phyloP scores from a whole-genome alignment of 2,797 vertebrate genomes.

The Sebastes minor region DNA sequence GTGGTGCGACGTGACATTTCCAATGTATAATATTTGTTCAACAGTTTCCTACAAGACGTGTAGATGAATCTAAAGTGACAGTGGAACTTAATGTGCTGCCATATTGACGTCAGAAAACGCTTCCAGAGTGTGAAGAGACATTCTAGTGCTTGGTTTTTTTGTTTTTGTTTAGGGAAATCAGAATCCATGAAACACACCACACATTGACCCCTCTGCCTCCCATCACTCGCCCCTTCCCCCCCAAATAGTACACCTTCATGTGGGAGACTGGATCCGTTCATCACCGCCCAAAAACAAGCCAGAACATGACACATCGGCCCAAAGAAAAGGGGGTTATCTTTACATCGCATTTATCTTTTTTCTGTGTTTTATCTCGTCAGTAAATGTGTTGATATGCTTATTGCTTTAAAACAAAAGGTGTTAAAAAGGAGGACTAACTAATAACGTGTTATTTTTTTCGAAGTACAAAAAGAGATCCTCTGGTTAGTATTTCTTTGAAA shows the following conservation, averaged over 20 bases:
- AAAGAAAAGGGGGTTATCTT: conserved; percentile 26
- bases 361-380: conserved; percentile 69
- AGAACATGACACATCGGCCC: conserved; percentile 4
- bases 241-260: background rate
- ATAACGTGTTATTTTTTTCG: conserved; percentile 49
- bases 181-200: background rate
- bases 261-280: background rate
- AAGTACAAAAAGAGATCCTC: conserved; percentile 31
- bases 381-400: conserved; percentile 78
- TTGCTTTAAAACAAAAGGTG: conserved; percentile 69
- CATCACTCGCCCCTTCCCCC: background rate
- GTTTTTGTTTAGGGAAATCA: background rate
- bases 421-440: conserved; percentile 62
- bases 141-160: conserved; percentile 4
- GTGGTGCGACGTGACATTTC: conserved; percentile 21
- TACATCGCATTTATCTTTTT: conserved; percentile 57
- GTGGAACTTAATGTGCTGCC: background rate
- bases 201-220: background rate
- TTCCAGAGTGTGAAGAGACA: background rate
- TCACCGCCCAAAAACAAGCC: conserved; percentile 2
- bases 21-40: conserved; percentile 19
- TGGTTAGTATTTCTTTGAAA: conserved; percentile 42
- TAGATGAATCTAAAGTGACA: conserved; percentile 1
- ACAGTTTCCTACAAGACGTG: background rate
- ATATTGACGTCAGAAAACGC: background rate